Evolutionary conservation across 1,140 invertebrate species (phyloP).

Genomic region (Diorhabda elongata): DNA sequence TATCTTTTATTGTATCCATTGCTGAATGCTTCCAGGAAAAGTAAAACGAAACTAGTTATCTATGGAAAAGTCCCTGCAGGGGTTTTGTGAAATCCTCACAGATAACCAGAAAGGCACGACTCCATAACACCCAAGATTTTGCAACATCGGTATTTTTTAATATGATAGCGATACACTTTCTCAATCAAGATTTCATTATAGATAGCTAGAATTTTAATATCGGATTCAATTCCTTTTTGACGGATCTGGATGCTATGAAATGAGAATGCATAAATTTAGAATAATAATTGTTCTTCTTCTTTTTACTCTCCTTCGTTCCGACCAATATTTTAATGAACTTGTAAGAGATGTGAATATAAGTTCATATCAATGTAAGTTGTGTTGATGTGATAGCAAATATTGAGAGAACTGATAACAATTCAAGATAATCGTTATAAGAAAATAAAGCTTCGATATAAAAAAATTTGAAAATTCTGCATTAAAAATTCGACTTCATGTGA

Average conservation of each 20-base stretch:
- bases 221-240: constrained; percentile 45
- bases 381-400: too few relatives aligned
- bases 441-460: too few relatives aligned
- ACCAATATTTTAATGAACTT: constrained; percentile 17
- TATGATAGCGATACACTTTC: constrained; percentile 41
- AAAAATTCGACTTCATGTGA: too few relatives aligned
- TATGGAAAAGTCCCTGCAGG: neutral
- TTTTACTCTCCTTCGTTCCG: constrained; percentile 19
- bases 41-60: constrained; percentile 9
- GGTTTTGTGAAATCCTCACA: constrained; percentile 9
- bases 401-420: too few relatives aligned
- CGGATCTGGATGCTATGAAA: constrained; percentile 30
- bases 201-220: constrained; percentile 47
- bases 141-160: constrained; percentile 42
- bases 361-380: neutral
- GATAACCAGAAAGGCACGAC: constrained; percentile 20
- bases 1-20: neutral
- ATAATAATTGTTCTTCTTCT: constrained; percentile 32
- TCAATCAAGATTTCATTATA: constrained; percentile 49
- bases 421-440: too few relatives aligned
- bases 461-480: too few relatives aligned
- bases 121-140: constrained; percentile 31
- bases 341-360: neutral
- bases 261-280: constrained; percentile 34
- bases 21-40: constrained; percentile 1